Percentiles rank a stretch among this genome's conserved stretches.
Conservation (phyloP, 2,888 invertebrate genomes). For the Nomada ruficornis region DNA sequence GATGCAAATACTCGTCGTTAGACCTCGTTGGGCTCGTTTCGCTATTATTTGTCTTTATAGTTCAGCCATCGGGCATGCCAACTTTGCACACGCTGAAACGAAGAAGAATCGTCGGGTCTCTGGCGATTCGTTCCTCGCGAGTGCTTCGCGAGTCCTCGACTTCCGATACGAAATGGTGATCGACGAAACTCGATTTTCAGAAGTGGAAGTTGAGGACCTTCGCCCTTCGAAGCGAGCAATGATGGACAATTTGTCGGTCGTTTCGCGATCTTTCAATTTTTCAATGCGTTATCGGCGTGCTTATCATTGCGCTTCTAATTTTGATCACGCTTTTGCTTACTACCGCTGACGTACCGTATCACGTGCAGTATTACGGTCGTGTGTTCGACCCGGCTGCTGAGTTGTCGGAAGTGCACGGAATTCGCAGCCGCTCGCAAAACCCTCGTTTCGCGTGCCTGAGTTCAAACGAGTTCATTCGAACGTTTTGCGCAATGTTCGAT, state of each 20-base stretch:
- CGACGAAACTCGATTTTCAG: too few species aligned
- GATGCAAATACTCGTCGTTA: slow-evolving; percentile 76
- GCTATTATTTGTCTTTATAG: slow-evolving; percentile 76
- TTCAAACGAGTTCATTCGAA: slow-evolving; percentile 61
- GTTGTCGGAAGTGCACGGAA: slow-evolving; percentile 36
- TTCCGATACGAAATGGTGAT: too few species aligned
- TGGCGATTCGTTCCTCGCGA: slow-evolving; percentile 29
- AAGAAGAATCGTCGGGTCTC: neutral
- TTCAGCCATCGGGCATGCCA: slow-evolving; percentile 47
- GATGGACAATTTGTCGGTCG: neutral
- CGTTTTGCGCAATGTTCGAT: neutral
- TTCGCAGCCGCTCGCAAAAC: slow-evolving; percentile 35
- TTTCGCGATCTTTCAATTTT: neutral
- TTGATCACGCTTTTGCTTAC: too few species aligned
- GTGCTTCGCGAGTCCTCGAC: too few species aligned
- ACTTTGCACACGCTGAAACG: slow-evolving; percentile 24
- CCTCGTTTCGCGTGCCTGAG: slow-evolving; percentile 27
- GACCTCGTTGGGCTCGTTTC: slow-evolving; percentile 76
- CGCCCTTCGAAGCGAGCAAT: neutral
- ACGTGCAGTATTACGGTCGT: too few species aligned
- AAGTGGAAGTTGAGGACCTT: neutral
- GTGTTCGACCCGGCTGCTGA: slow-evolving; percentile 23
- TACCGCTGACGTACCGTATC: neutral
- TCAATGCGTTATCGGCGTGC: too few species aligned
- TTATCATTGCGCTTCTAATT: too few species aligned